These are phyloP conservation scores for Hylaea fasciaria DNA, from an alignment of 2,888 invertebrate species.

Conservation along the genomic window DNA sequence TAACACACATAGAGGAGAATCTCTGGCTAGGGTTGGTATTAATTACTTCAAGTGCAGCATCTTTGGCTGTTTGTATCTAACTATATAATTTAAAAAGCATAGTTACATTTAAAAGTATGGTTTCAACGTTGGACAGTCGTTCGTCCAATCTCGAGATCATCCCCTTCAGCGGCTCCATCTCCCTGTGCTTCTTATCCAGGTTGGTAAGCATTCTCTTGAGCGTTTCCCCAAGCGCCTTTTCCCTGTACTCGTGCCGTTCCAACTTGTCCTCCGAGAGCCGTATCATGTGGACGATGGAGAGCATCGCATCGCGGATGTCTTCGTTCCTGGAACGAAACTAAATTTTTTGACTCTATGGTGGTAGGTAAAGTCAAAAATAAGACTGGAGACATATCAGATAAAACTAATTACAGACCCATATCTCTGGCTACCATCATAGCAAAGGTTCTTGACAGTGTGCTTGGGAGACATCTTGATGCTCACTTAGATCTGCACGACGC, in stretches of 20 bases:
- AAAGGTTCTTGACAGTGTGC: too few species aligned
- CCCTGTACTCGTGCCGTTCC: slow-evolving; percentile 93
- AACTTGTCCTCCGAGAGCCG: slow-evolving; percentile 92
- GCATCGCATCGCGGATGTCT: slow-evolving; percentile 91
- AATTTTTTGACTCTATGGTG: too few species aligned
- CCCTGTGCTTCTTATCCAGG: slow-evolving; percentile 89
- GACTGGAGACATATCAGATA: too few species aligned
- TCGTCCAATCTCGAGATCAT: slow-evolving; percentile 90
- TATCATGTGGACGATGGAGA: slow-evolving; percentile 92
- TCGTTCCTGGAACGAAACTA: slow-evolving; percentile 81
- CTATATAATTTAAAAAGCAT: slow-evolving; percentile 1
- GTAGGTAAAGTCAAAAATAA: too few species aligned
- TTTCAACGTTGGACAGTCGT: slow-evolving; percentile 90
- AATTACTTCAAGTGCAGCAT: too few species aligned
- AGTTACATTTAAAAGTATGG: slow-evolving; percentile 88
- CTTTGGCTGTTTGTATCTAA: too few species aligned
- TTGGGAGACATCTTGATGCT: too few species aligned
- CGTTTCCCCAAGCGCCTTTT: slow-evolving; percentile 91
- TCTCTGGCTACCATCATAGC: too few species aligned
- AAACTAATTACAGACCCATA: too few species aligned
- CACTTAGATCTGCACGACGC: too few species aligned
- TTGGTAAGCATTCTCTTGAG: slow-evolving; percentile 89
- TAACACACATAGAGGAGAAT: too few species aligned
- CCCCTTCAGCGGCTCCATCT: slow-evolving; percentile 88
- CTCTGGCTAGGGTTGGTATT: too few species aligned